phyloP scores from a whole-genome alignment of 2,113 vertebrate genomes.

The Pongo pygmaeus region DNA sequence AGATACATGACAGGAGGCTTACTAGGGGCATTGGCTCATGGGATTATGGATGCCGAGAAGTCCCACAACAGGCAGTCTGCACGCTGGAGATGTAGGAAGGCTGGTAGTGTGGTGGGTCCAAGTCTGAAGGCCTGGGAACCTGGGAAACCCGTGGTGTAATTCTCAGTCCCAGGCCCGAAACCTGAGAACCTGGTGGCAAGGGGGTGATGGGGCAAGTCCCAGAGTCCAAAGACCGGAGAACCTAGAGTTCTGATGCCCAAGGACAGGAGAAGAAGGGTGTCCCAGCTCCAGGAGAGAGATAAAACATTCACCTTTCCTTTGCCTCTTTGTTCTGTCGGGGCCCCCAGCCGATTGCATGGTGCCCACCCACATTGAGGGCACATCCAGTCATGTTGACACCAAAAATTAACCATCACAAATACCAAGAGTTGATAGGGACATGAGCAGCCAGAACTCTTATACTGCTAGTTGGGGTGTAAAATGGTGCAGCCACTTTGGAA shows the following conservation, averaged over 20 bases:
- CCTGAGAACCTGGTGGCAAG: background rate
- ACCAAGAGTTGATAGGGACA: background rate
- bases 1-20: background rate
- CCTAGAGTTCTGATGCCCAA: background rate
- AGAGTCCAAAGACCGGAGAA: background rate
- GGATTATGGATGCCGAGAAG: background rate
- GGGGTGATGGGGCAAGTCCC: background rate
- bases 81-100: background rate
- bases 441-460: rapidly evolving
- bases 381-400: background rate
- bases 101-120: background rate
- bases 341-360: background rate
- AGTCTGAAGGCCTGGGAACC: background rate
- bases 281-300: background rate
- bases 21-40: background rate
- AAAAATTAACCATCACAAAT: background rate
- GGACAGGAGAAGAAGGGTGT: background rate
- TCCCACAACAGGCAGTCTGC: background rate
- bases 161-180: background rate
- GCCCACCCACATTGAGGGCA: background rate
- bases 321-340: background rate
- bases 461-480: background rate
- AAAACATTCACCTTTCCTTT: background rate
- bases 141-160: background rate
- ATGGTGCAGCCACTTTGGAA: background rate